Conservation (phyloP, 2,113 vertebrate species). For the Boleophthalmus pectinirostris region DNA sequence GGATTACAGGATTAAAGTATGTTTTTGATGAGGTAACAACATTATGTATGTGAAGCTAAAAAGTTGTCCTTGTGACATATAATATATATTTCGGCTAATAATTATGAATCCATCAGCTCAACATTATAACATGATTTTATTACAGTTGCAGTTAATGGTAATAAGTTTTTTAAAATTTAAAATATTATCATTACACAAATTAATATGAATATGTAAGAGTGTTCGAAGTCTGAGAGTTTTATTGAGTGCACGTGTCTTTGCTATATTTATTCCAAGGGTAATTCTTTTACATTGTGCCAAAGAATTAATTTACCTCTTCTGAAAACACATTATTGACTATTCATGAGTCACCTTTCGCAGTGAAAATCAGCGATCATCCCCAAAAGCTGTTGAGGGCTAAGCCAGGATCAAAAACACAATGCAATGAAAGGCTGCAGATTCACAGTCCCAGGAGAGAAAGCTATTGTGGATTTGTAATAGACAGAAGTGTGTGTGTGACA, state of each 20-base stretch:
- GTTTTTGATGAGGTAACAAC: too few species aligned
- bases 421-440: slow-evolving; percentile 46
- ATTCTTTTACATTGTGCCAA: slow-evolving; percentile 40
- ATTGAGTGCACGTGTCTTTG: slow-evolving; percentile 3
- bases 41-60: too few species aligned
- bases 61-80: too few species aligned
- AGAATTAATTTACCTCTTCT: slow-evolving; percentile 55
- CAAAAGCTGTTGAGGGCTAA: slow-evolving; percentile 56
- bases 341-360: slow-evolving; percentile 63
- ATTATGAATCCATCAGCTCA: too few species aligned
- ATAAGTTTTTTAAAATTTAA: too few species aligned
- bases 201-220: too few species aligned
- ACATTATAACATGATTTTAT: too few species aligned
- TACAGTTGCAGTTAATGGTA: too few species aligned
- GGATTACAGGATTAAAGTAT: too few species aligned
- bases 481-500: slow-evolving; percentile 54
- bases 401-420: slow-evolving; percentile 61
- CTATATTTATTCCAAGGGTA: slow-evolving; percentile 35
- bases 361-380: slow-evolving; percentile 51
- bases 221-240: too few species aligned
- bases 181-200: too few species aligned
- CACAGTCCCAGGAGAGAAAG: slow-evolving; percentile 51
- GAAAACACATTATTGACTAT: slow-evolving; percentile 60
- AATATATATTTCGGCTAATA: too few species aligned
- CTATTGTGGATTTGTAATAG: slow-evolving; percentile 59